Base-by-base conservation (phyloP, 2,113 vertebrate species). In the Probosciger aterrimus region DNA sequence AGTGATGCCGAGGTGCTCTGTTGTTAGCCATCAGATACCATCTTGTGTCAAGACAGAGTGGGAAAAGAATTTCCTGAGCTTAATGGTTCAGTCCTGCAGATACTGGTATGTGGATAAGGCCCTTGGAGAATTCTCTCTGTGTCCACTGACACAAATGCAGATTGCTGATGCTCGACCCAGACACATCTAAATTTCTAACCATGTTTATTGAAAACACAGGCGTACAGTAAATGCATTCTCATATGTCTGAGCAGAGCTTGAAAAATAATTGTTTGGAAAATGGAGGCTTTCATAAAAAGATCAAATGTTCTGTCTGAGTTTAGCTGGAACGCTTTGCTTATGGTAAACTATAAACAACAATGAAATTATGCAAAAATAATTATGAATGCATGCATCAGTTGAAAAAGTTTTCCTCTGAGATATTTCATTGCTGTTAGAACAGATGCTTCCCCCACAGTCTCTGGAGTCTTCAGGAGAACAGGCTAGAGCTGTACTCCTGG, bases 391-490 rank as follows among this genome's bases (percentile, higher is more conserved):
- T 77, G 95, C 96, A 95, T 97, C 95, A 82, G 88, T 95, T 96
- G 95, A 89, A 96, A 96, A 97, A 96, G 81, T 80, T 93, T 92
- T 96, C 96, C 96, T 97, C 76, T 0, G 93, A 97, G 97, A 55
- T 92, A 75, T 79, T 96, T 81, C 81, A 82, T 53, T 62, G 65
- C 86, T 92, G 89, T 93, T 90, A 67, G 92, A 97, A 95, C 97
- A 97, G 96, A 96, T 91, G 94, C 90, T 96, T 92, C 88, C 78
- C 41, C 47, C 67, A 57, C 16, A 81, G 84, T 88, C 95, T 93
- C 96, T 85, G 37, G 96, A 96, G 96, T 76, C 84, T 92, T 93
- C 67, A 43, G 77, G 86, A 70, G 80, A 93, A 91, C 84, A 82
- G 75, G 49, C 76, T 64, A 87, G 65, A 95, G 46, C 82, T 92